phyloP scores from a whole-genome alignment of 2,797 vertebrate genomes.

The Mycteria americana region DNA sequence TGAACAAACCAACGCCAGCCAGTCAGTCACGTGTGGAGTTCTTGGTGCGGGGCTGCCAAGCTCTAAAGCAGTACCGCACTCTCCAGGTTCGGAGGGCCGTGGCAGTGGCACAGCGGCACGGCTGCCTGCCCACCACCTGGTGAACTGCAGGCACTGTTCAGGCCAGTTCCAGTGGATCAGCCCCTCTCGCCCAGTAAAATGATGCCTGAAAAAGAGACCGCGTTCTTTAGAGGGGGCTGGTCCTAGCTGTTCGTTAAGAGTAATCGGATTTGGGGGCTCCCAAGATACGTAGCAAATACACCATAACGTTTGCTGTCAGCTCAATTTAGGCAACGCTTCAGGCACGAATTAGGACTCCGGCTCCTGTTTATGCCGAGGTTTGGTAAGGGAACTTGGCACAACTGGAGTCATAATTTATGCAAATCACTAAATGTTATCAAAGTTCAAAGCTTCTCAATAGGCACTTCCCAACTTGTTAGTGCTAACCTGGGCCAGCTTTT shows the following conservation, averaged over 20 bases:
- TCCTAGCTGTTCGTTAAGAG: background rate
- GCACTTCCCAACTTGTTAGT: background rate
- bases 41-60: background rate
- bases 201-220: background rate
- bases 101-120: background rate
- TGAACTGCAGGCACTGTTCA: background rate
- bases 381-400: background rate
- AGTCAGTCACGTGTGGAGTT: rapidly evolving
- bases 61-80: background rate
- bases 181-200: background rate
- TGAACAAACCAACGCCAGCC: background rate
- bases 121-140: background rate
- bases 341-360: background rate
- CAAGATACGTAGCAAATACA: rapidly evolving
- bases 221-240: background rate
- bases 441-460: background rate
- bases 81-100: rapidly evolving
- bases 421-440: background rate
- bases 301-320: rapidly evolving
- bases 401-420: background rate
- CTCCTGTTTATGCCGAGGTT: background rate
- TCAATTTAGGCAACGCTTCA: background rate
- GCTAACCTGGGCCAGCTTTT: background rate
- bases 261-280: background rate
- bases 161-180: background rate